Base-by-base conservation (phyloP, 2,113 vertebrate genomes). In the Oncorhynchus nerka region DNA sequence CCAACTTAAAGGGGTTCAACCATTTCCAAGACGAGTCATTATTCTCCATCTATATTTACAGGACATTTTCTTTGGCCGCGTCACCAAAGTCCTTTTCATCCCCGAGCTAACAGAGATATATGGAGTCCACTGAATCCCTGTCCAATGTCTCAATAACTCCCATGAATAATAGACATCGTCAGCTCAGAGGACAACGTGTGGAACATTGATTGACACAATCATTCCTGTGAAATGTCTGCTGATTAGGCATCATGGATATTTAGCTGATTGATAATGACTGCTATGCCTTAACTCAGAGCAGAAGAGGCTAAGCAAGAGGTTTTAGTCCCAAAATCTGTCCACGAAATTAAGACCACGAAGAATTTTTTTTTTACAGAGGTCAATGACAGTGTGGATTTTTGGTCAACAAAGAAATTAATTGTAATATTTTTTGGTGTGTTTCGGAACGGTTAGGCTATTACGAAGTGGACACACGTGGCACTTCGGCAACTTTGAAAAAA, bases 141-240 rank as follows among this genome's bases (percentile, higher is more conserved):
- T 77, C 66, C 32, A 19, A 4, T n/a, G 48, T 2, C 59, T 39
- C 65, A 24, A 55, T 70, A 81, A 74, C 59, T 71, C 13, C 20
- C 71, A 62, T 45, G 12, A 77, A 71, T 49, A 79, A 76, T 73
- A 79, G 70, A 84, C 61, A 77, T 49, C 28, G 72, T 74, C 55
- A 67, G 66, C 12, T 15, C 9, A 67, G 13, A 30, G 15, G 65
- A 28, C 9, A 6, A 28, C 12, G 4, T 16, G 65, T 32, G 59
- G 59, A 22, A 67, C 26, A 67, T 67, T 30, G 68, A 70, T 48
- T 70, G 13, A 45, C 12, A 20, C 22, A 15, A 16, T 70, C 68
- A 24, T 24, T 70, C 22, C 45, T 28, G 24, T 49, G 20, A 48
- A 22, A 15, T 49, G 9, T 9, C 8, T 4, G 45, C 68, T 70